A percentile compares a stretch with the other conserved stretches of the same genome.
These are phyloP conservation scores for Agrotis ipsilon DNA, from an alignment of 2,888 invertebrate species.

Conservation along the genomic window DNA sequence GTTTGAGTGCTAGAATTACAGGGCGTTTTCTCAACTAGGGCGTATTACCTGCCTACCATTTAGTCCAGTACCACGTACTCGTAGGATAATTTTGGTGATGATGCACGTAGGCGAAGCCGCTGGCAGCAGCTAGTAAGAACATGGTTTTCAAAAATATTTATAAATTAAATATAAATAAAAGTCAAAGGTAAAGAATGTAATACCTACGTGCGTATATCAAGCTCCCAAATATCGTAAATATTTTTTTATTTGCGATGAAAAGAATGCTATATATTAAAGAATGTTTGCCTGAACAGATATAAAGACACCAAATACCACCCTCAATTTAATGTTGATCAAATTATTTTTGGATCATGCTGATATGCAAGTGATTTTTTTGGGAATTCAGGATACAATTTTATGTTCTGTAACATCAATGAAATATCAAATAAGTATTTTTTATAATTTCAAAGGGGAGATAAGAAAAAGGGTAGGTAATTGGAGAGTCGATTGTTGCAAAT, in stretches of 20 bases:
- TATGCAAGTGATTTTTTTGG: conserved; percentile 16
- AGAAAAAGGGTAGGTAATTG: no score
- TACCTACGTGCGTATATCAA: conserved; percentile 10
- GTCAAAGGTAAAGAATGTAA: conserved; percentile 18
- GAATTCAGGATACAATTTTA: conserved; percentile 15
- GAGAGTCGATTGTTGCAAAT: no score
- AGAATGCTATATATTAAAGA: conserved; percentile 44
- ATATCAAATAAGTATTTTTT: not conserved
- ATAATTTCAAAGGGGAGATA: not conserved
- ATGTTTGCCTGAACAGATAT: conserved; percentile 25
- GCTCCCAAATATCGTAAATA: conserved; percentile 18
- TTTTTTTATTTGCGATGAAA: conserved; percentile 27
- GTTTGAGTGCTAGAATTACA: no score
- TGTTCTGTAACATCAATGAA: not conserved
- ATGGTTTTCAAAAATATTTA: conserved; percentile 1
- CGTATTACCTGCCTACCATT: no score
- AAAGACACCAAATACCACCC: conserved; percentile 24
- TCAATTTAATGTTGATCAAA: conserved; percentile 37
- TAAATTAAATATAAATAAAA: conserved; percentile 21
- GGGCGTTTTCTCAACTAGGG: no score
- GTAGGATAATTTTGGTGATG: no score
- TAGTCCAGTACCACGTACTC: no score
- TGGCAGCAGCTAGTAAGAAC: no score
- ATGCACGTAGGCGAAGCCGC: no score
- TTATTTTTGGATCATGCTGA: conserved; percentile 36